Evolutionary conservation across 1,140 invertebrate species (phyloP), one percentile per base, ranked within the genome.

Genomic region (Telenomus remus): DNA sequence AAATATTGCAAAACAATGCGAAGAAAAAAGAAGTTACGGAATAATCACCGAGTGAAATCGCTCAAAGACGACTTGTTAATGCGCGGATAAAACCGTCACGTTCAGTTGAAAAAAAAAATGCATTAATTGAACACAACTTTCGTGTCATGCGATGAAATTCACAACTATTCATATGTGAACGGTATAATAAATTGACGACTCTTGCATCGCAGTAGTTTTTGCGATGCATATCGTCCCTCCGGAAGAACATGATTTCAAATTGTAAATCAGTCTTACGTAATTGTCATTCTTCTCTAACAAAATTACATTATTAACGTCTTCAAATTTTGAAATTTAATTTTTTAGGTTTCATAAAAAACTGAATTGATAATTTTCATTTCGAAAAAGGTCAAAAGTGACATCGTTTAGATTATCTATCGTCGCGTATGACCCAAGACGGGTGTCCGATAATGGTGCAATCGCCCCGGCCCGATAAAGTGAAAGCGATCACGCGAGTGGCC

Each of bases 121-220:
- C 13, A n/a, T 51, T 71, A 71, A 71, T 71, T 61, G 43, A 79
- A 81, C 50, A 49, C 63, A 47, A 55, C 56, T 69, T 80, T 76
- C 50, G 43, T 72, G 44, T 43, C 11, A 33, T 15, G 34, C 61
- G 65, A 80, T 48, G 50, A 50, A 33, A 8, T 12, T 61, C 47
- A 50, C 63, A 63, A 50, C 9, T 39, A 4, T 4, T 1, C 37
- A 63, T 49, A 48, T 13, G n/a, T 10, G 10, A 43, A 11, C 12
- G 46, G 14, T 63, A 35, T 12, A 13, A 71, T 63, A 37, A 56
- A 63, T 71, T 39, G 11, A 27, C 19, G 63, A 53, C 54, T n/a
- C 9, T 46, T 27, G 19, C 1, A 27, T 54, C 9, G 39, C 14
- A 51, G 47, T 59, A 63, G 39, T 56, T 63, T 51, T 13, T 10